Conservation (phyloP, 2,888 invertebrate species). For the Limnephilus rhombicus region DNA sequence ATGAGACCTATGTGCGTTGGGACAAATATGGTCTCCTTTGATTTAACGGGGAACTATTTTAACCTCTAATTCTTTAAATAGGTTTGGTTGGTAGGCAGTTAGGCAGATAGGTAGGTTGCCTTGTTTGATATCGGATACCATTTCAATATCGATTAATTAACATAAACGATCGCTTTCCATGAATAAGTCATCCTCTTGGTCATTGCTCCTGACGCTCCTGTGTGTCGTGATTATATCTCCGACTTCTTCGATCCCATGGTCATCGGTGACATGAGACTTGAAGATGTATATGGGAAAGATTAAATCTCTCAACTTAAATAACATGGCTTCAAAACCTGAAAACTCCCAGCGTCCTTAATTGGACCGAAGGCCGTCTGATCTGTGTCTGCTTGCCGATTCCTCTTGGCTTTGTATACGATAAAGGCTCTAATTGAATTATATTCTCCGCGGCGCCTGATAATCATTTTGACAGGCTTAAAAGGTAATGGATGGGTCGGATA, state of each 20-base stretch:
- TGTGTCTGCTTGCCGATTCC: neutral
- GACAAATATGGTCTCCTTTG: no score
- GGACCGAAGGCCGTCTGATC: slow-evolving; percentile 41
- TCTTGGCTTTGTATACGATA: slow-evolving; percentile 2
- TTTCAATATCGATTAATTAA: neutral
- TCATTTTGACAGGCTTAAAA: neutral
- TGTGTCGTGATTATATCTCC: slow-evolving; percentile 1
- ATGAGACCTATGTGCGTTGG: no score
- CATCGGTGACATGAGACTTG: slow-evolving; percentile 27
- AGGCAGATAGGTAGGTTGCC: neutral
- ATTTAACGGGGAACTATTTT: no score
- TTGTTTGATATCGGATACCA: neutral
- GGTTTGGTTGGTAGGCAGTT: neutral
- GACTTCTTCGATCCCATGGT: neutral
- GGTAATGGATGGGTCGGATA: neutral
- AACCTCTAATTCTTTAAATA: neutral
- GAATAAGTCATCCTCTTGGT: slow-evolving; percentile 1
- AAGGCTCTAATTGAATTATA: slow-evolving; percentile 18
- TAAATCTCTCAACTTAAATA: slow-evolving; percentile 46
- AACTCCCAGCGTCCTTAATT: slow-evolving; percentile 42
- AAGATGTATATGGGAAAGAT: slow-evolving; percentile 29
- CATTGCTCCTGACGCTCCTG: neutral
- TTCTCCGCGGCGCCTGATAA: neutral
- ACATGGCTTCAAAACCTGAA: slow-evolving; percentile 45
- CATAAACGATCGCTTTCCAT: neutral